Percentiles rank a stretch among this genome's conserved stretches.
Evolutionary conservation across 2,113 vertebrate species (phyloP).

Genomic region (Guaruba guarouba): DNA sequence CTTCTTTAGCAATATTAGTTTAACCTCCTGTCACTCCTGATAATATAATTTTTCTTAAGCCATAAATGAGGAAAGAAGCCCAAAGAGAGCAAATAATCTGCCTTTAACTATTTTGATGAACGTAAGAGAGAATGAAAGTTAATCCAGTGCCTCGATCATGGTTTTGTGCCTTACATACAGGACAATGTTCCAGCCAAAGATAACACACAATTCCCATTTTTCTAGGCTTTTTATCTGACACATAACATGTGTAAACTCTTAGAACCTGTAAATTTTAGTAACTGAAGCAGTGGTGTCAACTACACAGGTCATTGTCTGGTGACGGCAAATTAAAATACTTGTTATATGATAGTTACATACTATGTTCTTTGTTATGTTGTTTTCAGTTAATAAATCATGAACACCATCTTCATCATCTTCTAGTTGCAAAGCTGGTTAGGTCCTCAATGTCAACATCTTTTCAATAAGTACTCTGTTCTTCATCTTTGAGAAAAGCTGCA

Average conservation of each 20-base stretch:
- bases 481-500: not conserved
- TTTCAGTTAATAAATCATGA: not conserved
- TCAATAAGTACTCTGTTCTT: conserved; percentile 3
- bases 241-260: not conserved
- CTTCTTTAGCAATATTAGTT: conserved; percentile 26
- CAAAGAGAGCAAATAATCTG: not conserved
- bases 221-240: not conserved
- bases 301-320: not conserved
- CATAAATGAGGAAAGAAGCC: not conserved
- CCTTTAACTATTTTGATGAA: not conserved
- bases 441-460: not conserved
- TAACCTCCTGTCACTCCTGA: conserved; percentile 27
- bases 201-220: not conserved
- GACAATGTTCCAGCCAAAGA: conserved; percentile 2
- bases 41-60: not conserved
- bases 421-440: not conserved
- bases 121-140: not conserved
- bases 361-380: not conserved
- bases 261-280: conserved; percentile 49
- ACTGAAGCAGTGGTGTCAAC: not conserved
- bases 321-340: not conserved
- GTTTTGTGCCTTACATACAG: not conserved
- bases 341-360: not conserved
- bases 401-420: not conserved
- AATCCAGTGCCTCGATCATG: not conserved